Evolutionary conservation across 2,888 invertebrate species (phyloP).

Genomic region (Synanthedon formicaeformis): DNA sequence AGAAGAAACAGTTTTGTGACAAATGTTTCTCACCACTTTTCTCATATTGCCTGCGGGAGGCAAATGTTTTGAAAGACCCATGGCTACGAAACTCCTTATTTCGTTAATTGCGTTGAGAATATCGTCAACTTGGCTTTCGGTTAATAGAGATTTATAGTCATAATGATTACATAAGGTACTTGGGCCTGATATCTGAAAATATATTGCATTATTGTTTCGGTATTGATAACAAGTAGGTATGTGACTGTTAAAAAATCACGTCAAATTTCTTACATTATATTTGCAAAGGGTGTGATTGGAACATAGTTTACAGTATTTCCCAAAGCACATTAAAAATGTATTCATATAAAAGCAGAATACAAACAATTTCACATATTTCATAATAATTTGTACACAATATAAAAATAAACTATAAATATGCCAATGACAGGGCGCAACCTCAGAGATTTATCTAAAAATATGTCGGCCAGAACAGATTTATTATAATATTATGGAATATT

Average conservation of each 20-base stretch:
- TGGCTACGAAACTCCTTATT: slow-evolving; percentile 44
- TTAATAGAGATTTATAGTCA: slow-evolving; percentile 26
- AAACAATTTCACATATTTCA: slow-evolving; percentile 45
- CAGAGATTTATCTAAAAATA: slow-evolving; percentile 15
- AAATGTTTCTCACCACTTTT: slow-evolving; percentile 34
- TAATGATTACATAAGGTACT: slow-evolving; percentile 32
- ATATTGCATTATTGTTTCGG: background rate
- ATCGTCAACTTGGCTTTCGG: slow-evolving; percentile 24
- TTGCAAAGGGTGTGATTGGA: slow-evolving; percentile 45
- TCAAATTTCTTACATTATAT: slow-evolving; percentile 28
- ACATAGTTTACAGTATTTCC: slow-evolving; percentile 42
- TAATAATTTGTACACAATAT: slow-evolving; percentile 35
- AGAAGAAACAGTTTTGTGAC: no score
- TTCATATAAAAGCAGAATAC: slow-evolving; percentile 28
- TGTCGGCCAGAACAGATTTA: slow-evolving; percentile 1
- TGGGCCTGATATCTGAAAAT: slow-evolving; percentile 32
- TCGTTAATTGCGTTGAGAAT: slow-evolving; percentile 45
- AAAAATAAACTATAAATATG: slow-evolving; percentile 7
- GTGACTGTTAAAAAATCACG: no score
- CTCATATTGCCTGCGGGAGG: slow-evolving; percentile 56
- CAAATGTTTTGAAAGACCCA: slow-evolving; percentile 32
- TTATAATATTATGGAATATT: slow-evolving; percentile 27
- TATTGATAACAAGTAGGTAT: no score
- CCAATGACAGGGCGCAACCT: slow-evolving; percentile 19
- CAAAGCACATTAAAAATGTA: slow-evolving; percentile 12